Evolutionary conservation across 2,888 invertebrate species (phyloP), one percentile per base, ranked within the genome.

Genomic region (Conchocele bisecta): DNA sequence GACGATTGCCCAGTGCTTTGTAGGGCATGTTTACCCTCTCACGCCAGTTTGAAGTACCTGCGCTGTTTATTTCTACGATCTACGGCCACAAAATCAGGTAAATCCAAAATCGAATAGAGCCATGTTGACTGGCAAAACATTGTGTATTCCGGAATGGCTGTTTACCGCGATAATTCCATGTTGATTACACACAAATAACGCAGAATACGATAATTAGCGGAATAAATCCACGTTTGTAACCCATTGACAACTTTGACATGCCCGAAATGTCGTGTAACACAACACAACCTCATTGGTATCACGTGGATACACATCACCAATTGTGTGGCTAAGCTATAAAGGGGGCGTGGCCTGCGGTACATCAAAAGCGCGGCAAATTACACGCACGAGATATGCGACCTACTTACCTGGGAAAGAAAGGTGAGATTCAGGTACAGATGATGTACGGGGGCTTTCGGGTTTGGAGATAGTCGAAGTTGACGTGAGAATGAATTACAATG

Each of bases 11-110:
- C 65, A 41, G 29, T 51, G 58, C 67, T 75, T 67, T 58, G 22
- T 46, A 57, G 79, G 75, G 75, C 81, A 81, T 81, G 76, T 79
- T 81, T 75, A 79, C 70, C 75, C 79, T 63, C 69, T 76, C 56
- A 65, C 44, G 54, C 51, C 53, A 53, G 51, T 51, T 31, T 51
- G 31, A 33, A 37, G 53, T 31, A 31, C 35, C 42, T n/a, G n/a
- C 31, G 57, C 50, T 57, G 51, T 46, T 29, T 57, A 41, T 46
- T 50, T 64, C 57, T 44, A 54, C 58, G 58, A 64, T 69, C 58
- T 41, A 64, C 37, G 35, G 48, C 56, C 35, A 58, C 42, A 31
- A 73, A 59, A 50, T 44, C 44, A 26, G 42, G 46, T 56, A 75
- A 71, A 71, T 67, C 70, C 75, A 44, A 39, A 26, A 46, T 63